A percentile compares a stretch with the other conserved stretches of the same genome.
Conservation (phyloP, 2,888 invertebrate genomes). For the Drosophila pseudotalamancana region DNA sequence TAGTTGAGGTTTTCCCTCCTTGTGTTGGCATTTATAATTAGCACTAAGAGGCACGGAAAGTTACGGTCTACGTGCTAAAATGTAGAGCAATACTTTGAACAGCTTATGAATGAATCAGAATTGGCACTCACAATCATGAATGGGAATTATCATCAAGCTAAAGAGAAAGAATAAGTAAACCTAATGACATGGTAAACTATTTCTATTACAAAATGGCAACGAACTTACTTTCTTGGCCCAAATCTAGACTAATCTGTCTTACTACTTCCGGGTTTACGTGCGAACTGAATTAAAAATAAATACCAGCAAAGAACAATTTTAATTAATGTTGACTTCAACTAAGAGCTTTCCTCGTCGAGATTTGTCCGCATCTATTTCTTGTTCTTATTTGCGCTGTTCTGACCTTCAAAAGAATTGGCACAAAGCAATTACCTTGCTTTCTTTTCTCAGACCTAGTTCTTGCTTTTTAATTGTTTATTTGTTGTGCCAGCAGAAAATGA, state of each 20-base stretch:
- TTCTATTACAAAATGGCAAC: no score
- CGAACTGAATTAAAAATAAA: no score
- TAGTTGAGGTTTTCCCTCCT: neutral
- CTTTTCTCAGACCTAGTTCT: neutral
- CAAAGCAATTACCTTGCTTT: conserved; percentile 21
- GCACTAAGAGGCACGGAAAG: neutral
- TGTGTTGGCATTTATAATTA: conserved; percentile 6
- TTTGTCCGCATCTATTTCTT: neutral
- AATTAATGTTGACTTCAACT: neutral
- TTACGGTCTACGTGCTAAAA: conserved; percentile 35
- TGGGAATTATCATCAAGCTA: conserved; percentile 6
- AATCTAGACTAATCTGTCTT: neutral
- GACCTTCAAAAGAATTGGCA: conserved; percentile 21
- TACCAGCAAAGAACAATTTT: no score
- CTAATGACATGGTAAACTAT: neutral
- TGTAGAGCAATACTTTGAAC: conserved; percentile 1
- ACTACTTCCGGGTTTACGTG: no score
- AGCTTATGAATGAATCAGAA: conserved; percentile 30
- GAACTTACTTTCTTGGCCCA: neutral
- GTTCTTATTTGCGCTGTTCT: neutral
- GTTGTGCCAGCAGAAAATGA: conserved; percentile 20
- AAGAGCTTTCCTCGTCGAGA: neutral
- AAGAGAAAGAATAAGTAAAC: neutral
- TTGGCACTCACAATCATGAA: neutral
- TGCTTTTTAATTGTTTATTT: conserved; percentile 3